phyloP scores from a whole-genome alignment of 2,113 vertebrate species.

The Collichthys lucidus region DNA sequence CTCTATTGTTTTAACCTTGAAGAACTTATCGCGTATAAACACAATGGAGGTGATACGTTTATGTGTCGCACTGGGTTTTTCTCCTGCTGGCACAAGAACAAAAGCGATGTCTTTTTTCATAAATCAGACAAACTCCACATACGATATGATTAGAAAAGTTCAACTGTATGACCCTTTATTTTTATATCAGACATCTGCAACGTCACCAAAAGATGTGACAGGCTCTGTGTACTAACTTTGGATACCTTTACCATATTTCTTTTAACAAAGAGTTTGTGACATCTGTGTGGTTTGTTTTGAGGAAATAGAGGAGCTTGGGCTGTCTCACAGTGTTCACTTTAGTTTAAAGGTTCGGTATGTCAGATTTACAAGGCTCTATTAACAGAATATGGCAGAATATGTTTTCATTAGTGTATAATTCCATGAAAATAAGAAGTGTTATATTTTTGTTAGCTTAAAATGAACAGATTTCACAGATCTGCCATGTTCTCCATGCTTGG shows the following conservation, averaged over 20 bases:
- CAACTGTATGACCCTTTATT: not conserved
- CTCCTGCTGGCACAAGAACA: conserved; percentile 4
- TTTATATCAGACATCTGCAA: not conserved
- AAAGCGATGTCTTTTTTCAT: not conserved
- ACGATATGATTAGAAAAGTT: not conserved
- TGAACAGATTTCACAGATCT: no score
- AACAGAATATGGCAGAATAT: no score
- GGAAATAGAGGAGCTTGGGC: not conserved
- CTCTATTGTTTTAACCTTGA: conserved; percentile 49
- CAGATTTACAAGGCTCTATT: no score
- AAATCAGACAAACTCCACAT: not conserved
- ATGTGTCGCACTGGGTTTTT: not conserved
- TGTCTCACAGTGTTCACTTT: conserved; percentile 3
- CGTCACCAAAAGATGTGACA: not conserved
- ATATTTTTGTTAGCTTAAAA: no score
- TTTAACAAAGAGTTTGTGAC: conserved; percentile 21
- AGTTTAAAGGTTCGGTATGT: not conserved
- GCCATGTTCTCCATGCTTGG: no score
- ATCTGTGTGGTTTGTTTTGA: conserved; percentile 23
- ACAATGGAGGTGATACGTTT: conserved; percentile 29
- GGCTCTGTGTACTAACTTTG: not conserved
- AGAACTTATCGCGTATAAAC: conserved; percentile 46
- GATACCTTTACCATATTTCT: not conserved
- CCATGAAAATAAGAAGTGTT: no score
- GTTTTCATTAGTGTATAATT: no score